A percentile compares a stretch with the other conserved stretches of the same genome.
phyloP scores from a whole-genome alignment of 1,140 invertebrate species.

The Geopemphigus sp. region DNA sequence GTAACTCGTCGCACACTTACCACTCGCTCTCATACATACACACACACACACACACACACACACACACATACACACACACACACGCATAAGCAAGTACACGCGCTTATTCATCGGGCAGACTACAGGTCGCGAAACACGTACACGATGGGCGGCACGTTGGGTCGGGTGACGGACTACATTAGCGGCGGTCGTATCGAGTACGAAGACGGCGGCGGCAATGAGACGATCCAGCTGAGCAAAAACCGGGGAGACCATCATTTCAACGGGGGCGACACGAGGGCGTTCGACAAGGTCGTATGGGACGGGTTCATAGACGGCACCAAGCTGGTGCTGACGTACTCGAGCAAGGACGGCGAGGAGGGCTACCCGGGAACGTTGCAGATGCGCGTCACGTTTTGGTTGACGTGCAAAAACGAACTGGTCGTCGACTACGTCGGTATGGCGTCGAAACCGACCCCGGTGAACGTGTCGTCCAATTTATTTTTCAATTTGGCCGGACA shows the following conservation, averaged over 20 bases:
- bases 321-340: conserved; percentile 65
- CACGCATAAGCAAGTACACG: too few species aligned
- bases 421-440: conserved; percentile 70
- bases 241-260: conserved; percentile 58
- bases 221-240: background rate
- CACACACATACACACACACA: too few species aligned
- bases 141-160: conserved; percentile 85
- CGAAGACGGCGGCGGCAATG: conserved; percentile 64
- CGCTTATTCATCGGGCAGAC: too few species aligned
- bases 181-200: conserved; percentile 73
- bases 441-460: conserved; percentile 73
- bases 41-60: too few species aligned
- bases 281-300: conserved; percentile 71
- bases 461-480: conserved; percentile 90
- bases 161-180: conserved; percentile 85
- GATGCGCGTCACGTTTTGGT: conserved; percentile 67
- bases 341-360: conserved; percentile 79
- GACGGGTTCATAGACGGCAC: conserved; percentile 56
- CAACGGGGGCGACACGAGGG: conserved; percentile 82
- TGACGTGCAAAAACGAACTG: conserved; percentile 71
- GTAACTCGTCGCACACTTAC: too few species aligned
- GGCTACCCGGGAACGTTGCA: conserved; percentile 78
- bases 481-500: conserved; percentile 94
- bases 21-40: too few species aligned
- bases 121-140: conserved; percentile 65